Percentiles rank a stretch among this genome's conserved stretches.
phyloP scores from a whole-genome alignment of 2,888 invertebrate species.

The Dichetophora obliterata region DNA sequence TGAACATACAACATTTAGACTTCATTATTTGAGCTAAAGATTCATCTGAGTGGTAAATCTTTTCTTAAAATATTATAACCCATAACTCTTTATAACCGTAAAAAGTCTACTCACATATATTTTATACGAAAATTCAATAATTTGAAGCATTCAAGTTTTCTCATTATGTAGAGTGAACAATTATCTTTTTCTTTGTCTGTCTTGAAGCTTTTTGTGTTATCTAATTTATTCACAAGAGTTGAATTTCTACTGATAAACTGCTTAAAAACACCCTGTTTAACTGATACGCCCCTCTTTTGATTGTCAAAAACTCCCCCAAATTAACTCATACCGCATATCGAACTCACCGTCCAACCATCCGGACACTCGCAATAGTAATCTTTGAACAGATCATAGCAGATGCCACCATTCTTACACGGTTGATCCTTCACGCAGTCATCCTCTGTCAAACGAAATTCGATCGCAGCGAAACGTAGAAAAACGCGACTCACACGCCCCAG shows the following conservation, averaged over 20 bases:
- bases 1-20: too few relatives aligned
- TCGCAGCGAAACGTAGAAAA: slow-evolving; percentile 38
- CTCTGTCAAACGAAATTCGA: slow-evolving; percentile 48
- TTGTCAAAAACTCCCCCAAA: background rate
- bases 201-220: too few relatives aligned
- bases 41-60: too few relatives aligned
- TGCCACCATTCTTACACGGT: slow-evolving; percentile 88
- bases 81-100: too few relatives aligned
- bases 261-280: background rate
- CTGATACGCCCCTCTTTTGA: slow-evolving; percentile 2
- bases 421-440: slow-evolving; percentile 53
- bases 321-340: background rate
- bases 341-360: slow-evolving; percentile 74
- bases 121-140: too few relatives aligned
- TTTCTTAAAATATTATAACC: too few relatives aligned
- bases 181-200: too few relatives aligned
- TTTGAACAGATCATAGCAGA: slow-evolving; percentile 81
- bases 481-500: slow-evolving; percentile 52
- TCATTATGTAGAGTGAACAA: too few relatives aligned
- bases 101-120: too few relatives aligned
- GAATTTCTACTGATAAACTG: background rate
- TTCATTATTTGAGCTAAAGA: too few relatives aligned
- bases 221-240: background rate
- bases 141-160: too few relatives aligned
- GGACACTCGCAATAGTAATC: slow-evolving; percentile 83